Evolutionary conservation across 2,797 vertebrate genomes (phyloP), one percentile per base, ranked within the genome.

Genomic region (Tinamus major): DNA sequence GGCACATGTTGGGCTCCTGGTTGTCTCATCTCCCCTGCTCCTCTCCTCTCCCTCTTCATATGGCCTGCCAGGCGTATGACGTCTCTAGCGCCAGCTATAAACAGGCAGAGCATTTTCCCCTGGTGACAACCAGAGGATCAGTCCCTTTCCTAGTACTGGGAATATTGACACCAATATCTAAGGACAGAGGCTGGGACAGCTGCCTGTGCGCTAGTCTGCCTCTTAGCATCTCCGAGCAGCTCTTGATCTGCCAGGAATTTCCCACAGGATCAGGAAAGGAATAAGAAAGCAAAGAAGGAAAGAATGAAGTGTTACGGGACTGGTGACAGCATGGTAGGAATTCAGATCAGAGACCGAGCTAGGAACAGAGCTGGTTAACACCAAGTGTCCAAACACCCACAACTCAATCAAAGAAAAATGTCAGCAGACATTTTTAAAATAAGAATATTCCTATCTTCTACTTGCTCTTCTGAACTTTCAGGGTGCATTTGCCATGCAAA

Each of bases 1-100:
- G 29, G 6, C 0, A 0, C 2, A 8, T n/a, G n/a, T 46, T 46
- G 70, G 49, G 42, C 29, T 65, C 26, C 64, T 1, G 0, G 20
- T 27, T 69, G 31, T 8, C 39, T 76, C 1, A 18, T 0, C 24
- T 26, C 17, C 62, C 21, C 48, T 49, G n/a, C 33, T 69, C 7
- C 70, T 63, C n/a, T n/a, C n/a, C n/a, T n/a, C 26, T 62, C 29
- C 29, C 42, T 59, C 31, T 61, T 49, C 19, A 41, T 37, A 2
- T 48, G 13, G 49, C 1, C 0, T 4, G 20, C 13, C n/a, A 78
- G 55, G 15, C 29, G 53, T 37, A 14, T 53, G 44, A 48, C 10
- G 10, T 55, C 31, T 31, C 29, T 18, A n/a, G 53, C 15, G 51
- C 11, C 48, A 31, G 27, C 6, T 20, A 56, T 21, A 5, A 80